Conservation (phyloP, 1,140 invertebrate genomes). For the Hylyphantes graminicola region DNA sequence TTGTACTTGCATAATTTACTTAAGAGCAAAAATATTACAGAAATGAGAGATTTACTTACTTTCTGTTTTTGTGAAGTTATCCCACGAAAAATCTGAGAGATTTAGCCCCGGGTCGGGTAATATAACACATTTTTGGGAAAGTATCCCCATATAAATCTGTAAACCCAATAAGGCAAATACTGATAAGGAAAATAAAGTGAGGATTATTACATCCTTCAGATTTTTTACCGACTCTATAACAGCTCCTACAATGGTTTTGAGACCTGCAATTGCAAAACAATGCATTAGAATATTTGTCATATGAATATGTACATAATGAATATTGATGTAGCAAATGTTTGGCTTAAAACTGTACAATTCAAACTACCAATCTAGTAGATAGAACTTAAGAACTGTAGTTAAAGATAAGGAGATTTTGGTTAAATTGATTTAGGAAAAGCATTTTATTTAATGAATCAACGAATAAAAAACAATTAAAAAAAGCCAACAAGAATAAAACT, state of each 20-base stretch:
- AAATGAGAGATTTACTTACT: not conserved
- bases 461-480: no score
- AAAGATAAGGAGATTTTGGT: no score
- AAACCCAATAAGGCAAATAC: constrained; percentile 98
- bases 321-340: not conserved
- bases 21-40: not conserved
- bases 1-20: no score
- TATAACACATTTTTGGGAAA: constrained; percentile 96
- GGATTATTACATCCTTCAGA: constrained; percentile 98
- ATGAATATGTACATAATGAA: not conserved
- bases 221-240: constrained; percentile 99
- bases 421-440: no score
- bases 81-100: constrained; percentile 72
- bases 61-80: constrained; percentile 64
- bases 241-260: constrained; percentile 99
- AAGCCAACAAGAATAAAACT: no score
- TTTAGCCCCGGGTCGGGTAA: constrained; percentile 86
- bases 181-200: constrained; percentile 98
- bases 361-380: not conserved
- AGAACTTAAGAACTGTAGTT: no score
- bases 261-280: constrained; percentile 74
- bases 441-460: no score
- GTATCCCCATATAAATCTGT: constrained; percentile 97
- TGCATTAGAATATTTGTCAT: not conserved
- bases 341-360: not conserved